These are phyloP conservation scores for Holothuria glaberrima DNA, from an alignment of 35 echinoderm and acorn worm genomes.

Conservation along the genomic window DNA sequence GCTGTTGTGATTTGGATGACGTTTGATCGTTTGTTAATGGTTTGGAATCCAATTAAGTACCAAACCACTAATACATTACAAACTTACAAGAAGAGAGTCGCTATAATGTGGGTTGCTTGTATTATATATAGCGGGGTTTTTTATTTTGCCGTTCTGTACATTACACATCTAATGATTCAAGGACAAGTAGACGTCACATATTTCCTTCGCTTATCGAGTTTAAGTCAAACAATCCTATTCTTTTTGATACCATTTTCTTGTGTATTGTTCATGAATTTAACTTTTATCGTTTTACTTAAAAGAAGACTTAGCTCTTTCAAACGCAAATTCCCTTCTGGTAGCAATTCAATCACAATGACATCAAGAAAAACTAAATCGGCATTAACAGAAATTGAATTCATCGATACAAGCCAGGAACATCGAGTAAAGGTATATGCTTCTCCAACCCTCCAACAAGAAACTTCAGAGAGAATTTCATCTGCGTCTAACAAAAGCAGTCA, in stretches of 20 bases:
- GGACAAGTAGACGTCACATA: not conserved
- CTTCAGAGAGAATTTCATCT: not conserved
- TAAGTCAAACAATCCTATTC: not conserved
- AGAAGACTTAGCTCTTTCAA: not conserved
- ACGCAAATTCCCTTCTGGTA: not conserved
- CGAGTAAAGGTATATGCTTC: too few relatives aligned
- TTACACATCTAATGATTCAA: not conserved
- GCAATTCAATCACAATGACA: too few relatives aligned
- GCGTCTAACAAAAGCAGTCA: too few relatives aligned
- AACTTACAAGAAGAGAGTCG: not conserved
- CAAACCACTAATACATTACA: not conserved
- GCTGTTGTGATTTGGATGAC: slow-evolving; percentile 10
- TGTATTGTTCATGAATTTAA: not conserved
- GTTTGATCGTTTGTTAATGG: slow-evolving; percentile 12
- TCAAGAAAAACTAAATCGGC: too few relatives aligned
- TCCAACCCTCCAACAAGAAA: too few relatives aligned
- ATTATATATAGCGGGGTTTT: not conserved
- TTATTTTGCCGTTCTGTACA: not conserved
- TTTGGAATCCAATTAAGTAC: slow-evolving; percentile 26
- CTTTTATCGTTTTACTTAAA: not conserved
- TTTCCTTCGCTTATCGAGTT: not conserved
- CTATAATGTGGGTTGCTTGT: slow-evolving; percentile 1
- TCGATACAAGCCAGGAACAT: too few relatives aligned
- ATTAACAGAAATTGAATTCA: too few relatives aligned
- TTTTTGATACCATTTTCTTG: not conserved